A percentile compares a stretch with the other conserved stretches of the same genome.
Evolutionary conservation across 2,797 vertebrate species (phyloP).

Genomic region (Thripadectes ignobilis): DNA sequence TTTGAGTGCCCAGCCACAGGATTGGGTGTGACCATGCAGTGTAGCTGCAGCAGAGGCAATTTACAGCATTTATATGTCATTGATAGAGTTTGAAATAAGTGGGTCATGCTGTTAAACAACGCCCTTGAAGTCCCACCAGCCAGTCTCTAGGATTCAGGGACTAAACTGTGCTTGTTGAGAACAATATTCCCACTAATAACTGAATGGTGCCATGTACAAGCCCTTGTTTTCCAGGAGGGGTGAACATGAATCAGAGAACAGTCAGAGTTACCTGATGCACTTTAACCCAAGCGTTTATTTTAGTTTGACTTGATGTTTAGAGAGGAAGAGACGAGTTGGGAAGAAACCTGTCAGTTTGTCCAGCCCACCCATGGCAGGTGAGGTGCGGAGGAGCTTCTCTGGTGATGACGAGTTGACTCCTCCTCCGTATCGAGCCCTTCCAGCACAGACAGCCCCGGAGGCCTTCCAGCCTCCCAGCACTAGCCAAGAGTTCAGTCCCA

Average conservation of each 20-base stretch:
- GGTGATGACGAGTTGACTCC: slow-evolving; percentile 91
- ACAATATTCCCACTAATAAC: background rate
- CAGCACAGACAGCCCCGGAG: slow-evolving; percentile 81
- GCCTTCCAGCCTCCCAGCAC: slow-evolving; percentile 87
- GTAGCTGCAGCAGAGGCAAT: background rate
- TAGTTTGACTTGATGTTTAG: slow-evolving; percentile 95
- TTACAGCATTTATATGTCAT: background rate
- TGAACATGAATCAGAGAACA: background rate
- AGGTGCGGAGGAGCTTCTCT: slow-evolving; percentile 90
- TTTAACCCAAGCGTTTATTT: slow-evolving; percentile 81
- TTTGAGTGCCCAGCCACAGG: background rate
- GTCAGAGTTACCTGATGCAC: slow-evolving; percentile 65
- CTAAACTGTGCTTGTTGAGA: background rate
- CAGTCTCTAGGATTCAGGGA: background rate
- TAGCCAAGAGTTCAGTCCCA: slow-evolving; percentile 81
- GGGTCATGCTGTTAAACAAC: background rate
- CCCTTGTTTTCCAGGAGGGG: background rate
- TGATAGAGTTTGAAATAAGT: background rate
- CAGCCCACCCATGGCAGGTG: slow-evolving; percentile 83
- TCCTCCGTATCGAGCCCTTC: slow-evolving; percentile 82
- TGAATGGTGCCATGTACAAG: background rate
- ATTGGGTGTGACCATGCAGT: background rate
- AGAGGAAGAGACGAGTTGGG: slow-evolving; percentile 94
- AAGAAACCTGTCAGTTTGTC: slow-evolving; percentile 91
- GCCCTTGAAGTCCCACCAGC: background rate